Conservation (phyloP, 2,113 vertebrate species). For the Upupa epops region DNA sequence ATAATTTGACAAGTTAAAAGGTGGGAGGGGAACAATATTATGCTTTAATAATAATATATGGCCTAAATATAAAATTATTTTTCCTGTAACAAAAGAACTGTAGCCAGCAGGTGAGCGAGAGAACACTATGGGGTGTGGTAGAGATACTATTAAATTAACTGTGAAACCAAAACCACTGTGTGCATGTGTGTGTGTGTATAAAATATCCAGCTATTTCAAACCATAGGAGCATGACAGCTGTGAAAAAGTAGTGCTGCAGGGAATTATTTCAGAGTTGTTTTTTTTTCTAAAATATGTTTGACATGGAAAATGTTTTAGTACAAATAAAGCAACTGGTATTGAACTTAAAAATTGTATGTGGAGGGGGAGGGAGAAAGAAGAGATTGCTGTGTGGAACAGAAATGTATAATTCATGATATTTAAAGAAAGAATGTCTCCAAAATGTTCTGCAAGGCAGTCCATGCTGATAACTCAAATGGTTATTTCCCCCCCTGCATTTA, state of each 20-base stretch:
- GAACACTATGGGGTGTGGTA: conserved; percentile 83
- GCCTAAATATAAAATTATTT: conserved; percentile 32
- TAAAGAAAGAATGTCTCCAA: conserved; percentile 84
- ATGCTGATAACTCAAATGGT: conserved; percentile 76
- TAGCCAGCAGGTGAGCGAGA: conserved; percentile 84
- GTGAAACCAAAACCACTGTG: conserved; percentile 75
- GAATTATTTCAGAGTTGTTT: conserved; percentile 86
- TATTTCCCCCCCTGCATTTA: conserved; percentile 71
- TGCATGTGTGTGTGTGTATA: not conserved
- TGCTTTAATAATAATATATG: conserved; percentile 37
- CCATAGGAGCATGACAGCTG: conserved; percentile 92
- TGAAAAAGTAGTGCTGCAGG: conserved; percentile 91
- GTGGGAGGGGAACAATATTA: not conserved
- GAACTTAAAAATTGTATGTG: conserved; percentile 82
- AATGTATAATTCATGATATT: conserved; percentile 95
- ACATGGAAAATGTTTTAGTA: conserved; percentile 95
- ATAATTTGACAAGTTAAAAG: conserved; percentile 11
- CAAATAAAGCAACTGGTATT: conserved; percentile 95
- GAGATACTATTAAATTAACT: conserved; percentile 87
- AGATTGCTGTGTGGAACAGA: conserved; percentile 78
- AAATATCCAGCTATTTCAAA: conserved; percentile 78
- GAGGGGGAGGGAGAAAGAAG: conserved; percentile 52
- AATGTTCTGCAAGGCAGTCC: conserved; percentile 78
- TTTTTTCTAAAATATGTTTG: conserved; percentile 86
- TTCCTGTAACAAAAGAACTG: conserved; percentile 64